Percentiles rank a stretch among this genome's conserved stretches.
phyloP scores from a whole-genome alignment of 2,888 invertebrate genomes.

The Panopea generosa region DNA sequence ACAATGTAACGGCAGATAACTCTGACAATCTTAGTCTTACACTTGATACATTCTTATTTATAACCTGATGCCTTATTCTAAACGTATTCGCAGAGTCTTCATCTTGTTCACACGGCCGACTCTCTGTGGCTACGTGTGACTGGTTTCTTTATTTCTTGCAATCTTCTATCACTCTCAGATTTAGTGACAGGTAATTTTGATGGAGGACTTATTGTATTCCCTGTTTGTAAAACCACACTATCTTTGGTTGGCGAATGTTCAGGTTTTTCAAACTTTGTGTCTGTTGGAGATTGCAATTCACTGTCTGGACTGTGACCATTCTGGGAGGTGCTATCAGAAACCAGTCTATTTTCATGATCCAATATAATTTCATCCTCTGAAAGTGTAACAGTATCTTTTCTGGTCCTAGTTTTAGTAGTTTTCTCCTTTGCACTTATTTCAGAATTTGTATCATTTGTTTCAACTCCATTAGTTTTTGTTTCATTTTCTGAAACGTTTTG shows the following conservation, averaged over 20 bases:
- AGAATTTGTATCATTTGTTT: background rate
- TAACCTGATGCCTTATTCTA: no score
- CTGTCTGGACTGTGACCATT: constrained; percentile 12
- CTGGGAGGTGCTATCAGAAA: background rate
- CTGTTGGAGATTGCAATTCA: constrained; percentile 8
- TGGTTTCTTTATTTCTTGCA: constrained; percentile 12
- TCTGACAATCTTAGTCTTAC: no score
- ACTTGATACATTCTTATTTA: no score
- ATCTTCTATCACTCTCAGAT: background rate
- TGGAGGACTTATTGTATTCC: constrained; percentile 36
- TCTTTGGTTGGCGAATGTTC: constrained; percentile 11
- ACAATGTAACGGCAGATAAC: no score
- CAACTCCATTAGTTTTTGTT: background rate
- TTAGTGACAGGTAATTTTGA: constrained; percentile 35
- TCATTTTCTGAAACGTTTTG: constrained; percentile 13
- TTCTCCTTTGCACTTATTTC: background rate
- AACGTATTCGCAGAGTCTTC: no score
- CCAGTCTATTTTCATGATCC: constrained; percentile 15
- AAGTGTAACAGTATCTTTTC: constrained; percentile 26
- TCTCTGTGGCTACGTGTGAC: constrained; percentile 21
- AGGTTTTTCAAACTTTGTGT: constrained; percentile 11
- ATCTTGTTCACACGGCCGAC: constrained; percentile 25
- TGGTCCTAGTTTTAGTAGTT: constrained; percentile 14
- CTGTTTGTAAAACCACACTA: constrained; percentile 16
- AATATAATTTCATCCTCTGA: constrained; percentile 32